Evolutionary conservation across 2,797 vertebrate genomes (phyloP), one percentile per base, ranked within the genome.

Genomic region (Acanthornis magna): DNA sequence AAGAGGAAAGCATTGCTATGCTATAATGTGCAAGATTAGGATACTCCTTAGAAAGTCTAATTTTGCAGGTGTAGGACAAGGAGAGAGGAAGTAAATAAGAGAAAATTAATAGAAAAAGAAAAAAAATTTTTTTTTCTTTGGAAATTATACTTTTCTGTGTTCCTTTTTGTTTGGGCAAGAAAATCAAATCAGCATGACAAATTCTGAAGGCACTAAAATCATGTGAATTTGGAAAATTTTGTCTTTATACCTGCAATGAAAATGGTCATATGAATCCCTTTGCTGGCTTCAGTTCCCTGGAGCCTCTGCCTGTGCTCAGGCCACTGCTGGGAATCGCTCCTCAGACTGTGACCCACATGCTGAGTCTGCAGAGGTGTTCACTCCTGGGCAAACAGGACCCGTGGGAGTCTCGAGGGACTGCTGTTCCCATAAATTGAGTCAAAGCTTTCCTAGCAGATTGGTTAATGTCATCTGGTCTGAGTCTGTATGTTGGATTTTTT

Each of bases 261-360:
- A 81, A 30, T 2, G 12, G 22, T 36, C 10, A 2, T 22, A 16
- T 22, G 63, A 54, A 79, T 63, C 5, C n/a, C 29, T 58, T 62
- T 1, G 0, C 12, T 0, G 0, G 15, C 55, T 6, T 76, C 27
- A 57, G n/a, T 32, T 40, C 30, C 43, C 30, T 30, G 36, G 22
- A 50, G n/a, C 27, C n/a, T 32, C 40, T 86, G 17, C 11, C 43
- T 51, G 50, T 58, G 17, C 36, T 47, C 2, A 2, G 53, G 34
- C 23, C 34, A 13, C 19, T 4, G 3, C 42, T 68, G 76, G 32
- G 43, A 22, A 26, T 67, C 68, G 7, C 54, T 71, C 30, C 68
- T 74, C 50, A 61, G 17, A 11, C 5, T 66, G 54, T 29, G 54
- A 16, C 40, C 47, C 65, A 10, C 27, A n/a, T 0, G 0, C 22